Base-by-base conservation (phyloP, 2,113 vertebrate genomes). In the Patagioenas fasciata region DNA sequence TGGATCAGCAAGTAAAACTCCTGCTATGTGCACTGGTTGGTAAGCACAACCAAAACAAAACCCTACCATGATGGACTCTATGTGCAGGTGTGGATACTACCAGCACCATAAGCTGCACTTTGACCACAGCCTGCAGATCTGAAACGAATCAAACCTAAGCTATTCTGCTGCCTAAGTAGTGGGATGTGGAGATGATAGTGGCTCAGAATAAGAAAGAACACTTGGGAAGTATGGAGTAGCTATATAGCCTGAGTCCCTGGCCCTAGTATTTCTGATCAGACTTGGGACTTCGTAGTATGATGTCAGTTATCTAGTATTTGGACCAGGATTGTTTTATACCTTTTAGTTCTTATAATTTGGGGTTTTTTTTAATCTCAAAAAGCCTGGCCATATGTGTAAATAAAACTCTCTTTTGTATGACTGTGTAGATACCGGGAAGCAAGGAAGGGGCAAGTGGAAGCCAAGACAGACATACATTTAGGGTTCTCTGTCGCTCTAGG, bases 51-150 rank as follows among this genome's bases (percentile, higher is more conserved):
- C 38, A 54, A 77, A 56, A 7, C 10, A n/a, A 54, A 71, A 56
- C 6, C 12, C 19, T 91, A 13, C 54, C 36, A 28, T 0, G 0
- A 47, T 2, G 6, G 44, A 40, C 36, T 34, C 12, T 11, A 3
- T 3, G 13, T 13, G n/a, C 34, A n/a, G 34, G 19, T 57, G 16
- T 19, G 36, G 29, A n/a, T 23, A 54, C 7, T 14, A 54, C 14
- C 58, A 79, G 38, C 34, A 56, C 21, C 21, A 8, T 24, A 61
- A 54, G 17, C 9, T 24, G 38, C 36, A 13, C 23, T 26, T 32
- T 25, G n/a, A 62, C 14, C 26, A 75, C 34, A 60, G 32, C 13
- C 15, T 25, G 18, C 48, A 72, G 34, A 78, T 40, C 70, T 47
- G 29, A 38, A 57, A 69, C 29, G 44, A 89, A 79, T 26, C 7